Conservation (phyloP, 2,797 vertebrate species). For the Cryptoblepharus egeriae region DNA sequence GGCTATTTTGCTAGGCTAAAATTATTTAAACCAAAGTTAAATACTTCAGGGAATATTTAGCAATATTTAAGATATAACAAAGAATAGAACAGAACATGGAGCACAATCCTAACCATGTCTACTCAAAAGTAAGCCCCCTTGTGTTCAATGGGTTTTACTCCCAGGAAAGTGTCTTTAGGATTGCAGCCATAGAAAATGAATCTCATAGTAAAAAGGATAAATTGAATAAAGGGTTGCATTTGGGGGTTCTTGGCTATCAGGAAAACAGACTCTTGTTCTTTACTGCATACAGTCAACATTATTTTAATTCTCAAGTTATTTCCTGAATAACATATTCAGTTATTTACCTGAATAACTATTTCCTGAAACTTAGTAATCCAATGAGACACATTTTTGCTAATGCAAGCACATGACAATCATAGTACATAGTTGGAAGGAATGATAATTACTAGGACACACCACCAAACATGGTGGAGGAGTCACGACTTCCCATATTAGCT, state of each 20-base stretch:
- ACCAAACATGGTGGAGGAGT: not conserved
- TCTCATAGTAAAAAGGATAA: not conserved
- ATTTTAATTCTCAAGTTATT: not conserved
- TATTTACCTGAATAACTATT: not conserved
- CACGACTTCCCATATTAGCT: not conserved
- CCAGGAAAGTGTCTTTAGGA: too few species aligned
- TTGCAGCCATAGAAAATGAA: too few species aligned
- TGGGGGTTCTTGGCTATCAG: not conserved
- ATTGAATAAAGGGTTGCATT: not conserved
- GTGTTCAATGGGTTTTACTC: too few species aligned
- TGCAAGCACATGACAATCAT: not conserved
- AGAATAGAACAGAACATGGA: not conserved
- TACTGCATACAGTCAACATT: not conserved
- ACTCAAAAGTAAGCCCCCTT: too few species aligned
- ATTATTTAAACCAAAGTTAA: constrained; percentile 20
- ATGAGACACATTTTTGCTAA: too few species aligned
- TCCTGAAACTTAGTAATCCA: too few species aligned
- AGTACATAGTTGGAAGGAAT: not conserved
- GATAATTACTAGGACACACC: not conserved
- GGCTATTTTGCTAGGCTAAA: not conserved
- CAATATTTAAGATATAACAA: not conserved
- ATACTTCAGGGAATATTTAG: not conserved
- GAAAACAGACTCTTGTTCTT: not conserved
- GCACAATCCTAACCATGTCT: too few species aligned
- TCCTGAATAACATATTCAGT: not conserved